phyloP scores from a whole-genome alignment of 2,888 invertebrate species.

The Sipha maydis region DNA sequence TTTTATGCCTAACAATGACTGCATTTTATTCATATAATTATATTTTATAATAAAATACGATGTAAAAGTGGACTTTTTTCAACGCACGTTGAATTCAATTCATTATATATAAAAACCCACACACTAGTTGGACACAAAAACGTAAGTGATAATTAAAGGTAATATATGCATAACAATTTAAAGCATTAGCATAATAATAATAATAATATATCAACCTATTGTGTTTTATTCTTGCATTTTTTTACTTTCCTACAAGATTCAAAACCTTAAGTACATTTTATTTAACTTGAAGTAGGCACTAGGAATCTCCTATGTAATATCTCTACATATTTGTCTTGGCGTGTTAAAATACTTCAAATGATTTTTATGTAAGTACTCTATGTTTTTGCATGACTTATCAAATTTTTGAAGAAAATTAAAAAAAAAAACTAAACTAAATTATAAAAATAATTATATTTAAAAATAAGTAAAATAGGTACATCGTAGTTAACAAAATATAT shows the following conservation, averaged over 20 bases:
- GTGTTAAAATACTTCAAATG: slow-evolving; percentile 39
- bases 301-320: not conserved
- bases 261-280: not conserved
- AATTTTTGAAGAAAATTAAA: not conserved
- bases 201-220: slow-evolving; percentile 45
- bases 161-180: slow-evolving; percentile 19
- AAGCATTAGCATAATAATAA: slow-evolving; percentile 21
- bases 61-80: not conserved
- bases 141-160: slow-evolving; percentile 35
- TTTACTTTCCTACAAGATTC: slow-evolving; percentile 13
- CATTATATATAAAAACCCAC: slow-evolving; percentile 44
- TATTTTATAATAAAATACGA: slow-evolving; percentile 8
- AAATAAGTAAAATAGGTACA: not conserved
- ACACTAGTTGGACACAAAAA: not conserved
- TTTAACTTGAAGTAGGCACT: slow-evolving; percentile 20
- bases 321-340: not conserved
- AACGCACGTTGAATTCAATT: not conserved
- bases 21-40: slow-evolving; percentile 3
- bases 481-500: too few relatives aligned
- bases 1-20: slow-evolving; percentile 9
- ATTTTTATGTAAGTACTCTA: slow-evolving; percentile 1
- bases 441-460: not conserved
- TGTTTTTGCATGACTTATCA: not conserved
- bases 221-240: slow-evolving; percentile 38
- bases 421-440: not conserved